Evolutionary conservation across 2,113 vertebrate genomes (phyloP).

Genomic region (Lonchura striata): DNA sequence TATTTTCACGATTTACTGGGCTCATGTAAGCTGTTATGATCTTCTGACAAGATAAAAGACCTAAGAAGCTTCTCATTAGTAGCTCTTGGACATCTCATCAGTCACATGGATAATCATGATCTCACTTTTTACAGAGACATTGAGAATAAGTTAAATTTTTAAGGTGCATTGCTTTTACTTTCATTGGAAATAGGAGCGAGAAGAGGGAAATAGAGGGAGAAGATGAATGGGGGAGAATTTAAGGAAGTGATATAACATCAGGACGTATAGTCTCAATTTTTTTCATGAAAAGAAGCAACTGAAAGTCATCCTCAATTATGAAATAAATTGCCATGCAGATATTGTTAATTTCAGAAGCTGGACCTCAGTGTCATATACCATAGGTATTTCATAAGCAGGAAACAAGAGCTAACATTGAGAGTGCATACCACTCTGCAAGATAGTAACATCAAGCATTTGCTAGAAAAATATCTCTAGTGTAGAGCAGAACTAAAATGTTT

Average conservation of each 20-base stretch:
- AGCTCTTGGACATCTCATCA: slow-evolving; percentile 2
- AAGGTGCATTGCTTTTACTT: neutral
- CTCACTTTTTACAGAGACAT: neutral
- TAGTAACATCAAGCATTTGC: neutral
- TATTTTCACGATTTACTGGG: neutral
- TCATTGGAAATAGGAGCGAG: neutral
- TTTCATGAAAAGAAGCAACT: neutral
- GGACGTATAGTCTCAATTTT: neutral
- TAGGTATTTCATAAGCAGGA: neutral
- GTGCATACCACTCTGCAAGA: neutral
- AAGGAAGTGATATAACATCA: neutral
- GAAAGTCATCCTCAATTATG: neutral
- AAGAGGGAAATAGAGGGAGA: neutral
- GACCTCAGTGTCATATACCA: neutral
- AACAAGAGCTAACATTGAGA: neutral
- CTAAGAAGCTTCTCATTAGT: neutral
- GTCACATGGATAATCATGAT: slow-evolving; percentile 14
- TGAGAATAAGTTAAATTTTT: neutral
- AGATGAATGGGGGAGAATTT: neutral
- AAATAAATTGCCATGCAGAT: neutral
- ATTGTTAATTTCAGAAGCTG: neutral
- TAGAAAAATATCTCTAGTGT: neutral
- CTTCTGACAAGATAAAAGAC: neutral
- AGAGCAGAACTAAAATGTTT: neutral
- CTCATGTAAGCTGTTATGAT: slow-evolving; percentile 16